Evolutionary conservation across 2,113 vertebrate species (phyloP).

Genomic region (Maccullochella peelii): DNA sequence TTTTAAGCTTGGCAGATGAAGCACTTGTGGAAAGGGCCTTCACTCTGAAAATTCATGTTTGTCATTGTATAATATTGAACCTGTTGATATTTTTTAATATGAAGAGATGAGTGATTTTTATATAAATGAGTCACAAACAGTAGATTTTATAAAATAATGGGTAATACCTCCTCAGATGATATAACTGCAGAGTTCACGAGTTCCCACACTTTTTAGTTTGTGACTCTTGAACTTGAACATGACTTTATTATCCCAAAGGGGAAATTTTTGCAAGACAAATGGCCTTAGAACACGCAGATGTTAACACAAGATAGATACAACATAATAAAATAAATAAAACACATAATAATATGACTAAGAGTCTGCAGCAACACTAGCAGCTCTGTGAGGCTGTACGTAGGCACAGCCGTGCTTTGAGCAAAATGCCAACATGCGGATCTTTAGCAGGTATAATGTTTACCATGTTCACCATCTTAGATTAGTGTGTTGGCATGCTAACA

Average conservation of each 20-base stretch:
- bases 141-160: not conserved
- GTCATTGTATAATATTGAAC: constrained; percentile 41
- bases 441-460: not conserved
- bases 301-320: not conserved
- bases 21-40: constrained; percentile 59
- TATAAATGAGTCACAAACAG: constrained; percentile 30
- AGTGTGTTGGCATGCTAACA: not conserved
- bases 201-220: not conserved
- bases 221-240: not conserved
- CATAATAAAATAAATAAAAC: not conserved
- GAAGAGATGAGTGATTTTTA: constrained; percentile 47
- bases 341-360: not conserved
- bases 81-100: constrained; percentile 29
- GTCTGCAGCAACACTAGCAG: not conserved
- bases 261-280: not conserved
- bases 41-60: constrained; percentile 52
- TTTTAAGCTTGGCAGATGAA: constrained; percentile 56
- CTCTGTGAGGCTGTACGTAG: too few relatives aligned
- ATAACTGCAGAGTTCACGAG: too few relatives aligned
- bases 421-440: not conserved
- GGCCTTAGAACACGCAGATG: not conserved
- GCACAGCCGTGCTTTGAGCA: too few relatives aligned
- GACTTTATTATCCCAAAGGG: not conserved
- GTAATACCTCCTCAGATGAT: not conserved
- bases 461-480: not conserved